Evolutionary conservation across 1,140 invertebrate species (phyloP).

Genomic region (Riptortus pedestris): DNA sequence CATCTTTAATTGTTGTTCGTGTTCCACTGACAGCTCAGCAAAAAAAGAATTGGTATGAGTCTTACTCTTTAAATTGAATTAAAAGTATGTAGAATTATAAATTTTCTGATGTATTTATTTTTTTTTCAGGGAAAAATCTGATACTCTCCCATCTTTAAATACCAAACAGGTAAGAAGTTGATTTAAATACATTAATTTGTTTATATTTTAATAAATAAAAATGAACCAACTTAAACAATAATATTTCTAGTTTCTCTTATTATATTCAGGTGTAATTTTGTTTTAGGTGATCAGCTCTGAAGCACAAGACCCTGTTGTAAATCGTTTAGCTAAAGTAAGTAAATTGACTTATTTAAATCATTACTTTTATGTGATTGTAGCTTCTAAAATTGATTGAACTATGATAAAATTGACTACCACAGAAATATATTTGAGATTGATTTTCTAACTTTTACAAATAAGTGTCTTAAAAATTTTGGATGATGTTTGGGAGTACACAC

Average conservation of each 20-base stretch:
- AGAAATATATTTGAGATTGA: too few species aligned
- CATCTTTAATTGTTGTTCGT: constrained; percentile 87
- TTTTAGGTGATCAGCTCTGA: constrained; percentile 21
- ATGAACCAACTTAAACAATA: neutral
- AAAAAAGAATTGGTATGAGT: constrained; percentile 53
- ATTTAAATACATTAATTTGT: constrained; percentile 13
- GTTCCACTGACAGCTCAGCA: constrained; percentile 70
- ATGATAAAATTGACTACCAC: too few species aligned
- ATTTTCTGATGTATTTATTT: neutral
- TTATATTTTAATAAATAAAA: neutral
- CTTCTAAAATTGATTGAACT: too few species aligned
- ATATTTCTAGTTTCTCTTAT: too few species aligned
- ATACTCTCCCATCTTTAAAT: constrained; percentile 31
- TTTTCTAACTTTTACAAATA: too few species aligned
- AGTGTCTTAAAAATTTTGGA: too few species aligned
- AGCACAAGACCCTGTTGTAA: constrained; percentile 21
- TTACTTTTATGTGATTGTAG: too few species aligned
- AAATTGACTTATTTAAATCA: too few species aligned
- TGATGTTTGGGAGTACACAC: too few species aligned
- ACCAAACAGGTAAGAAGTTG: constrained; percentile 25
- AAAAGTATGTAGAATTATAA: too few species aligned
- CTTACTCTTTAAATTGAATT: too few species aligned
- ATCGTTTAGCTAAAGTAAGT: constrained; percentile 30
- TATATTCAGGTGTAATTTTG: constrained; percentile 1
- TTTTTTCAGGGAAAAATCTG: constrained; percentile 34